Evolutionary conservation across 1,140 invertebrate species (phyloP), one percentile per base, ranked within the genome.

Genomic region (Laupala kohalensis): DNA sequence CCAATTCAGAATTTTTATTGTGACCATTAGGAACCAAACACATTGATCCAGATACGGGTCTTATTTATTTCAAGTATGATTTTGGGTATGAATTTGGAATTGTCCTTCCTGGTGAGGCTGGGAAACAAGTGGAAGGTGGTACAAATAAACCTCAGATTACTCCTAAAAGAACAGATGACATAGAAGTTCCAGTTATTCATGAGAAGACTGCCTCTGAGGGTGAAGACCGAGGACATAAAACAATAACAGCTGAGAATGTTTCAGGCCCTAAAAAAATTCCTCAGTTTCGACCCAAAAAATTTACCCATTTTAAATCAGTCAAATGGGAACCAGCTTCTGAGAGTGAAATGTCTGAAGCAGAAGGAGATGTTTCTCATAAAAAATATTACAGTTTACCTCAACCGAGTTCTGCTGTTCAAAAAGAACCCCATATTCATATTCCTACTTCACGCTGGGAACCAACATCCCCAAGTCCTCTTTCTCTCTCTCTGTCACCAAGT

Each of bases 61-160:
- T 92, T 29, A 90, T 91, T 77, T 92, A 91, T 81, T 92, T 91
- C 84, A 92, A 92, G 80, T 91, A 92, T 77, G 90, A 92, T 81
- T 92, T 92, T 77, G 90, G 90, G 72, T 92, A 92, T 78, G 90
- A 92, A 78, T 91, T 91, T 77, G 90, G 90, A 69, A 85, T 92
- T 70, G 83, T 90, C 28, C 80, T 89, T 37, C 89, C 90, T 5
- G 88, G 88, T 27, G 87, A 89, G 78, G 83, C 85, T 64, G 86
- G 86, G 77, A 75, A 70, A 68, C 29, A n/a, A 72, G 71, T n/a
- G 15, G 70, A 71, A 25, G 72, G 69, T 70, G 78, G 78, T 69
- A 79, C 78, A 76, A 80, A 78, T 25, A 81, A 84, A 27, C 81
- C 81, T n/a, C 84, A 82, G 13, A 63, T 64, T 25, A 66, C 67